Evolutionary conservation across 2,888 invertebrate genomes (phyloP), one percentile per base, ranked within the genome.

Genomic region (Sinotaia quadrata): DNA sequence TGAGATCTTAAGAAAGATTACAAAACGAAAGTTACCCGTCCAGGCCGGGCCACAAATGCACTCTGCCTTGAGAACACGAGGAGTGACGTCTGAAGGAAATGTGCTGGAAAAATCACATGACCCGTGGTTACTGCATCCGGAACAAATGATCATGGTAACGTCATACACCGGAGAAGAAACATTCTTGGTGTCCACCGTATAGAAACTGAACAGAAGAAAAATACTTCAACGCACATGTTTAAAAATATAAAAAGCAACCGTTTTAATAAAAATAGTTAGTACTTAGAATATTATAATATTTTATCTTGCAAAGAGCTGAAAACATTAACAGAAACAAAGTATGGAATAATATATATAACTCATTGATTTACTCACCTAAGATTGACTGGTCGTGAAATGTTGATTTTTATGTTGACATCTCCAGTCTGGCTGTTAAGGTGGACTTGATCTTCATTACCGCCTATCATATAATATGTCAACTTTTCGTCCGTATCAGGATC

Each of bases 41-140:
- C 56, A 56, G n/a, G 62, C 62, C 3, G 41, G 47, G 18, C 44
- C 29, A 59, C 69, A 69, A 12, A n/a, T 29, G 34, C 69, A 69
- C 21, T 27, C 4, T 7, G 65, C 65, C 10, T 52, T 3, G 24
- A 10, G 24, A 44, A 69, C 58, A 12, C 34, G 29, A 15, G 18
- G 18, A 10, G 54, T 58, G 15, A 18, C 31, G 4, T 47, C 21
- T 15, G 29, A 49, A 27, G 7, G 1, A 7, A 52, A 37, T 10
- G 21, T 54, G n/a, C 27, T 51, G 12, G 29, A 59, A 34, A 31
- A 52, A 51, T 59, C 54, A 60, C 69, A 69, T 3, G 29, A 2
- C 3, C 69, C 69, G 29, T 65, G 51, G 15, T 44, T 44, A 29
- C 44, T 59, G 21, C 69, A 69, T 3, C 65, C 65, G 7, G 59